These are phyloP conservation scores for Gymnorhina tibicen DNA, from an alignment of 2,113 vertebrate genomes.

Conservation along the genomic window DNA sequence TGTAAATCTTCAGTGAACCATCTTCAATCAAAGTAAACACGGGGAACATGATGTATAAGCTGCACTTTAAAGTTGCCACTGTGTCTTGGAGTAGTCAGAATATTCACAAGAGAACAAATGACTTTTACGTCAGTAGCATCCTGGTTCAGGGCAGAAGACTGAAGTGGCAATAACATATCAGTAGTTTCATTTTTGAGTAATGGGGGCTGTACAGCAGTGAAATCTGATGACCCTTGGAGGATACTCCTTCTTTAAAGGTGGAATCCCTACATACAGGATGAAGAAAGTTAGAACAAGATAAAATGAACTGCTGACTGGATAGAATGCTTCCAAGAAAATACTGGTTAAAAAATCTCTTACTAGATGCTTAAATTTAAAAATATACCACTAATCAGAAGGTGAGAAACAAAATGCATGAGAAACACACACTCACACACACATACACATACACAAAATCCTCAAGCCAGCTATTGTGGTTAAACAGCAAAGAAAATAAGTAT, in stretches of 20 bases:
- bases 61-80: neutral
- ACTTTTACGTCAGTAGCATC: neutral
- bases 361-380: neutral
- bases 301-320: neutral
- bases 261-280: neutral
- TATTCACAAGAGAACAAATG: neutral
- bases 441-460: neutral
- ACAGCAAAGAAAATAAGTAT: neutral
- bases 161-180: neutral
- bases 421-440: accelerated
- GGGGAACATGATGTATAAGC: neutral
- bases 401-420: neutral
- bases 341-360: neutral
- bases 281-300: neutral
- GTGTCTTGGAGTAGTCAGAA: neutral
- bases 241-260: neutral
- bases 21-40: neutral
- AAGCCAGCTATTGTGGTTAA: neutral
- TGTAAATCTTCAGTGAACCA: neutral
- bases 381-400: neutral
- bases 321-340: neutral
- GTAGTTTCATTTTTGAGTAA: neutral
- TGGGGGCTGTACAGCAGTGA: neutral
- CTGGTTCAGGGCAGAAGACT: neutral
- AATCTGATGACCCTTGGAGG: neutral